A percentile compares a stretch with the other conserved stretches of the same genome.
Conservation (phyloP, 1,140 invertebrate species). For the Lordiphosa mommai region DNA sequence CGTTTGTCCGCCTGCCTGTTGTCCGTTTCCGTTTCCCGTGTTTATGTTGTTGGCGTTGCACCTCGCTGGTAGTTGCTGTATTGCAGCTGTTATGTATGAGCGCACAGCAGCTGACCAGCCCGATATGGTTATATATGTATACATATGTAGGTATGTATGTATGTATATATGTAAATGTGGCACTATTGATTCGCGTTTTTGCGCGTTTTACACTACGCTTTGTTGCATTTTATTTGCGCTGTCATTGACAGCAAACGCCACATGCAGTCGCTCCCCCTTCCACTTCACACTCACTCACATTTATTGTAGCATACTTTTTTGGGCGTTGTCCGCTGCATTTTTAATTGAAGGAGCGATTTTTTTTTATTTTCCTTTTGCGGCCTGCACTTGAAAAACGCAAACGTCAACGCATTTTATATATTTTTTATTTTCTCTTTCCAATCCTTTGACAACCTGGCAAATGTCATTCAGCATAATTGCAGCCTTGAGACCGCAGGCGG, state of each 20-base stretch:
- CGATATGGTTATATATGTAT: conserved; percentile 10
- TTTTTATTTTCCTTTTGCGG: conserved; percentile 30
- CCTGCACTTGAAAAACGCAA: conserved; percentile 70
- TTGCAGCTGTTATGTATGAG: conserved; percentile 54
- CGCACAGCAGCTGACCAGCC: conserved; percentile 53
- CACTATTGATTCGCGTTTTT: conserved; percentile 71
- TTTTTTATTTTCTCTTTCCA: conserved; percentile 29
- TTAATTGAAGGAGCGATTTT: conserved; percentile 63
- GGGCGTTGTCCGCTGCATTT: conserved; percentile 73
- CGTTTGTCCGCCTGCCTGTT: conserved; percentile 8
- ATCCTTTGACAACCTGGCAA: conserved; percentile 55
- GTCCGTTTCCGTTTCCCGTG: conserved; percentile 69
- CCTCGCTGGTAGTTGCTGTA: conserved; percentile 36
- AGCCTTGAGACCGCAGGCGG: conserved; percentile 51
- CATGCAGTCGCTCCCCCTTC: conserved; percentile 7
- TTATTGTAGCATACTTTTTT: conserved; percentile 51
- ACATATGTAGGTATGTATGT: background rate
- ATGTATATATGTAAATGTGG: conserved; percentile 5
- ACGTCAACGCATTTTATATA: conserved; percentile 62
- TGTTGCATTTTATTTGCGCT: conserved; percentile 73
- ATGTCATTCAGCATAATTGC: conserved; percentile 58
- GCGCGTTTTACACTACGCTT: conserved; percentile 64
- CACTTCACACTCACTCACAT: background rate
- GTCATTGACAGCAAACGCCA: conserved; percentile 70
- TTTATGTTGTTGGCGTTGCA: conserved; percentile 47